These are phyloP conservation scores for Poecilia velifera DNA, from an alignment of 2,797 vertebrate genomes.

Conservation along the genomic window DNA sequence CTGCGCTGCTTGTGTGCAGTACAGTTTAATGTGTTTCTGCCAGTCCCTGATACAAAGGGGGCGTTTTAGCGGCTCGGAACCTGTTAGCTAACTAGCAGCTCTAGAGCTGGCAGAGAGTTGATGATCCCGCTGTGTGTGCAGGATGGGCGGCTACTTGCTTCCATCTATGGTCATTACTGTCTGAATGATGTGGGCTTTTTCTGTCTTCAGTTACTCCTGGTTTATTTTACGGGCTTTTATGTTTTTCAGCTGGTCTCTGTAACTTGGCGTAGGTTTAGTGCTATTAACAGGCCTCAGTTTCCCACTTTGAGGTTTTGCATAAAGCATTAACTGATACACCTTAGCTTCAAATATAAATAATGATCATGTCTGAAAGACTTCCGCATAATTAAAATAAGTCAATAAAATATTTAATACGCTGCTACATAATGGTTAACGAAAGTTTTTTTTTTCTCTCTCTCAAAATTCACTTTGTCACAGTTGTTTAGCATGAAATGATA, in stretches of 20 bases:
- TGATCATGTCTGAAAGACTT: background rate
- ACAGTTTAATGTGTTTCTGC: fast-evolving
- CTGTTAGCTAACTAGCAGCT: conserved; percentile 26
- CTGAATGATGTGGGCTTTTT: too few relatives aligned
- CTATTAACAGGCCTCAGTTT: background rate
- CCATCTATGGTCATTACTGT: conserved; percentile 62
- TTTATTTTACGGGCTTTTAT: background rate
- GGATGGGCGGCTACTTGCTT: conserved; percentile 56
- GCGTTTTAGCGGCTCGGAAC: conserved; percentile 24
- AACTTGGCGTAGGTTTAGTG: background rate
- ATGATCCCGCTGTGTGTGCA: conserved; percentile 37
- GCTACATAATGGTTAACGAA: background rate
- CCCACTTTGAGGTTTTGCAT: background rate
- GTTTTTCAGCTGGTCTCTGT: background rate
- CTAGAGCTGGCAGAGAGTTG: conserved; percentile 27
- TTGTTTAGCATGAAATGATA: background rate
- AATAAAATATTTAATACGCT: background rate
- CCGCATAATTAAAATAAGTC: background rate
- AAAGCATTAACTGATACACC: background rate
- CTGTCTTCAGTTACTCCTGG: background rate
- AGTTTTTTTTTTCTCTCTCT: background rate
- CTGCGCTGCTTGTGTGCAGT: fast-evolving
- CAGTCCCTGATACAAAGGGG: too few relatives aligned
- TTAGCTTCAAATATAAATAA: background rate
- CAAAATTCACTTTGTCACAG: background rate